A percentile compares a stretch with the other conserved stretches of the same genome.
phyloP scores from a whole-genome alignment of 2,888 invertebrate genomes.

The Cantharis rustica region DNA sequence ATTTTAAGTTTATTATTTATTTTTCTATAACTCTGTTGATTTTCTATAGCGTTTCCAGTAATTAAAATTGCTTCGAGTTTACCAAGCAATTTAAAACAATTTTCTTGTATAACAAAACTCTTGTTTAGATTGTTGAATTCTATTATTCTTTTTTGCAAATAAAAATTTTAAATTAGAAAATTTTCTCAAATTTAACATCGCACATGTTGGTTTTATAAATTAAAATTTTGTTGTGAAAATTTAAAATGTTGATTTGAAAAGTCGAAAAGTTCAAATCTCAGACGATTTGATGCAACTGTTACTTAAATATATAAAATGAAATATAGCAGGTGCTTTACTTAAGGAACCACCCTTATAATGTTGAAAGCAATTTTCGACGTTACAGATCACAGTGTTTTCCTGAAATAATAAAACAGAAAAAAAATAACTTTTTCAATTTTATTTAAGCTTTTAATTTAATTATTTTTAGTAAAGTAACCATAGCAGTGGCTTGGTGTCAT shows the following conservation, averaged over 20 bases:
- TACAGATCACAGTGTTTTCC: neutral
- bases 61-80: conserved; percentile 1
- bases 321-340: neutral
- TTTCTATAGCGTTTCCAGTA: conserved; percentile 2
- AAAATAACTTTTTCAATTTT: neutral
- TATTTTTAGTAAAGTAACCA: no score
- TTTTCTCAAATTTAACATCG: neutral
- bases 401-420: neutral
- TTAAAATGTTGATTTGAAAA: neutral
- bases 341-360: neutral
- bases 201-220: neutral
- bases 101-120: neutral
- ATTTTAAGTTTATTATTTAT: conserved; percentile 5
- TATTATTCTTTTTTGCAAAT: neutral
- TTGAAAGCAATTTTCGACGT: neutral
- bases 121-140: neutral
- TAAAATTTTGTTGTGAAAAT: neutral
- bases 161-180: neutral
- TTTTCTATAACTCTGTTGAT: conserved; percentile 4
- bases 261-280: neutral
- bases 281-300: neutral
- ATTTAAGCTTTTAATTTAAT: neutral
- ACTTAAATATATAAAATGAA: neutral
- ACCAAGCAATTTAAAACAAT: neutral
- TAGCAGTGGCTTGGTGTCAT: no score